Conservation (phyloP, 2,888 invertebrate genomes). For the Euzetes globulus region DNA sequence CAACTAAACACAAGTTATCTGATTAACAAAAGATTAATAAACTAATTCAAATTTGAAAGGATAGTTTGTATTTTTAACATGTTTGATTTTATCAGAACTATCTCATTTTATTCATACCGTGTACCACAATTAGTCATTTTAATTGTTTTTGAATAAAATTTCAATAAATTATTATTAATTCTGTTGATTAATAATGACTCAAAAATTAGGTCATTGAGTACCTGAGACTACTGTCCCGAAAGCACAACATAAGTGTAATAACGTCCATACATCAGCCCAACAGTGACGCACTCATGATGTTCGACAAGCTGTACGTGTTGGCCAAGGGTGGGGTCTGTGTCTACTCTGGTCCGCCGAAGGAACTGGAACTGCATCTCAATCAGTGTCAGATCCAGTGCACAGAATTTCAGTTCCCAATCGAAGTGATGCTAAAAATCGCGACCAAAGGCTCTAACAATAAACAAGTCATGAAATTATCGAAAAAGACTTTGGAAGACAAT, state of each 20-base stretch:
- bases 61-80: too few species aligned
- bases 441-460: background rate
- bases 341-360: background rate
- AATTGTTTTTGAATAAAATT: too few species aligned
- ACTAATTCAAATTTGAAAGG: too few species aligned
- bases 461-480: slow-evolving; percentile 3
- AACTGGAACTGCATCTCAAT: background rate
- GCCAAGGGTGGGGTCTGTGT: slow-evolving; percentile 13
- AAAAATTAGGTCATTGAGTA: slow-evolving; percentile 16
- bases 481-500: slow-evolving; percentile 4
- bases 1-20: too few species aligned
- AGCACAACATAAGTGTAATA: slow-evolving; percentile 8
- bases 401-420: background rate
- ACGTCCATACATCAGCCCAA: slow-evolving; percentile 24
- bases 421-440: slow-evolving; percentile 13
- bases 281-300: slow-evolving; percentile 7
- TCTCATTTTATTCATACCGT: too few species aligned
- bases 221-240: slow-evolving; percentile 11
- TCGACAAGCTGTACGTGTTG: slow-evolving; percentile 6
- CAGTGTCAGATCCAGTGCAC: slow-evolving; percentile 1
- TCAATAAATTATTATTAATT: too few species aligned
- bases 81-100: too few species aligned
- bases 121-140: too few species aligned
- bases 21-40: too few species aligned
- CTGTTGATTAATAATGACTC: background rate